Base-by-base conservation (phyloP, 1,140 invertebrate species). In the Aphis gossypii region DNA sequence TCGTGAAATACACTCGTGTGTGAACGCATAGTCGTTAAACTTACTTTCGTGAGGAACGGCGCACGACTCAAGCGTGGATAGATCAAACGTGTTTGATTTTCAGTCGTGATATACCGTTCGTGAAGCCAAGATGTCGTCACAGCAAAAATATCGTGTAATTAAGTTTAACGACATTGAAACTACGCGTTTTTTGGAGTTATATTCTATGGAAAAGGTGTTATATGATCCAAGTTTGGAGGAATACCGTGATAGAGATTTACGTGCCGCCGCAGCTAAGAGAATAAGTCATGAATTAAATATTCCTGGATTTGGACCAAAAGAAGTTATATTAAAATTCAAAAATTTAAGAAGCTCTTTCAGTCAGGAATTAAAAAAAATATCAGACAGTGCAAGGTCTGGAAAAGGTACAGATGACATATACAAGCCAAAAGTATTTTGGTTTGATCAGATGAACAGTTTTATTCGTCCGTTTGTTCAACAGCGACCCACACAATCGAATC, bases 281-380 rank as follows among this genome's bases (percentile, higher is more conserved):
- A 90, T 87, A 46, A 87, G 44, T n/a, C 41, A 54, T 18, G 88
- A 44, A 21, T 56, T 90, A 90, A 56, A 56, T 56, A 56, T 94
- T 68, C 54, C 30, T 84, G 89, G 93, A 91, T 92, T 94, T 92
- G 89, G 89, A 83, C 68, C 93, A 25, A 89, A 82, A 38, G 9
- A 91, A 94, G 93, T 94, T 11, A 38, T 91, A 30, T 11, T n/a
- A 25, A 94, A 94, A 83, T 94, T 94, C 41, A 94, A 94, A 82
- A 94, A 94, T 83, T 91, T 90, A 90, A 94, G 93, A 82, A 94
- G 93, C 51, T 94, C 89, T 68, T 94, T 92, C 87, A 56, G 56
- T 68, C 89, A 92, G 44, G 44, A 87, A 8, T 87, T 48, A 92
- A 94, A 93, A 54, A 93, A 92, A 89, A 94, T 90, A 68, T 89